These are phyloP conservation scores for Temnothorax ravouxi DNA, from an alignment of 2,888 invertebrate genomes.

Conservation along the genomic window DNA sequence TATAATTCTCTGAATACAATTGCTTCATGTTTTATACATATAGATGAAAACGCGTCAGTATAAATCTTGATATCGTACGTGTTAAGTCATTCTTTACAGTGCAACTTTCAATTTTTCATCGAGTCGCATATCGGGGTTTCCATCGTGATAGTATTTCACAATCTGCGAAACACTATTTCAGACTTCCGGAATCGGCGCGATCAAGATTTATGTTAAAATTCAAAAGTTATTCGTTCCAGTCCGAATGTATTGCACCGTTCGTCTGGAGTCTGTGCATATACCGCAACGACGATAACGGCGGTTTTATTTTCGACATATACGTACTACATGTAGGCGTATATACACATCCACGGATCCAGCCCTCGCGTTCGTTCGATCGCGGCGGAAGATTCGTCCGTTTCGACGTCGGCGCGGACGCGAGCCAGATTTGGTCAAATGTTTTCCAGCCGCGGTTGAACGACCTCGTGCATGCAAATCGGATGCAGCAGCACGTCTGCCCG, in stretches of 20 bases:
- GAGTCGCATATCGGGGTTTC: background rate
- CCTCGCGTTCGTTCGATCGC: conserved; percentile 5
- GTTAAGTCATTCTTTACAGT: conserved; percentile 18
- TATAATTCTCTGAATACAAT: conserved; percentile 10
- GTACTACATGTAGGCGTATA: too few relatives aligned
- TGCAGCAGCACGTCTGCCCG: conserved; percentile 22
- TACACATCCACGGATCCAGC: background rate
- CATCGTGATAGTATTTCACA: conserved; percentile 20
- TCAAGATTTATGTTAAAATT: conserved; percentile 44
- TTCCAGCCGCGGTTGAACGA: conserved; percentile 52
- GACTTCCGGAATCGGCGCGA: conserved; percentile 29
- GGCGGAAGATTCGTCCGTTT: conserved; percentile 24
- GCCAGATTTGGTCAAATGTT: conserved; percentile 43
- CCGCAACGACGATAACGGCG: conserved; percentile 30
- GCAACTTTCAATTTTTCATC: conserved; percentile 41
- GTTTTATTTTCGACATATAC: conserved; percentile 39
- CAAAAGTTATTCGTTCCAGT: conserved; percentile 35
- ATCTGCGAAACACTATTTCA: conserved; percentile 38
- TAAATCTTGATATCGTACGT: background rate
- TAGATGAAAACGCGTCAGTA: conserved; percentile 1
- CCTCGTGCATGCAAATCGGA: conserved; percentile 48
- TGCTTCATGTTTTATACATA: background rate
- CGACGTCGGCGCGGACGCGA: background rate
- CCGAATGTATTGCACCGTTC: background rate
- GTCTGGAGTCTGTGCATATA: background rate